Evolutionary conservation across 2,888 invertebrate genomes (phyloP), one percentile per base, ranked within the genome.

Genomic region (Caenorhabditis virilis): DNA sequence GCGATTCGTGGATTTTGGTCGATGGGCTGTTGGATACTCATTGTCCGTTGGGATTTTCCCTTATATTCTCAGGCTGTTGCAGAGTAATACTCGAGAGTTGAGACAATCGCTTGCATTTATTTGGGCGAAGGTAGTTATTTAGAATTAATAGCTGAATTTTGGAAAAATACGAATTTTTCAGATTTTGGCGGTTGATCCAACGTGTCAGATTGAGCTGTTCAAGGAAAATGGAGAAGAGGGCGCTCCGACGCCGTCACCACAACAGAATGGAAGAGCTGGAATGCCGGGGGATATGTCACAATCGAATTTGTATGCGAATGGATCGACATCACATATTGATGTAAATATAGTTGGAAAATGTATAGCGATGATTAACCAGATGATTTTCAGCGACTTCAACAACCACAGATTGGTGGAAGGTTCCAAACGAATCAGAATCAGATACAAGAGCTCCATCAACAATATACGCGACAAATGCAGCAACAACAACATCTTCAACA

Each of bases 11-110:
- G 94, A 98, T 85, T 88, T 97, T 65, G 98, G 98, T 41, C 90
- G 91, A 0, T 91, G 91, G 91, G 95, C 97, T 15, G 97, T 97
- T 42, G 70, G 72, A 23, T 81, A 87, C 84, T 95, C 95, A 51
- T 88, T 99, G 23, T 91, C 91, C 53, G 98, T 98, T 43, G 82
- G 98, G 76, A 97, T 98, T 83, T 98, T 97, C 85, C 98, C 98
- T 0, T 98, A 98, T 85, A 95, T 98, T 78, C 52, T 69, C 54
- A 95, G 95, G 86, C 86, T 99, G 76, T 87, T 98, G 78, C 97
- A 98, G 86, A 94, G 78, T 54, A 73, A 69, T 39, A 68, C 69
- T 4, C 59, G 89, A 77, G 97, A 98, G 84, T 86, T 98, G 74
- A 88, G 95, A 58, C 91, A 94, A 7, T 88, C 94, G 62, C 88